Evolutionary conservation across 92 coral and sea anemone genomes (phyloP), one percentile per base, ranked within the genome.

Genomic region (Anthopleura xanthogrammica): DNA sequence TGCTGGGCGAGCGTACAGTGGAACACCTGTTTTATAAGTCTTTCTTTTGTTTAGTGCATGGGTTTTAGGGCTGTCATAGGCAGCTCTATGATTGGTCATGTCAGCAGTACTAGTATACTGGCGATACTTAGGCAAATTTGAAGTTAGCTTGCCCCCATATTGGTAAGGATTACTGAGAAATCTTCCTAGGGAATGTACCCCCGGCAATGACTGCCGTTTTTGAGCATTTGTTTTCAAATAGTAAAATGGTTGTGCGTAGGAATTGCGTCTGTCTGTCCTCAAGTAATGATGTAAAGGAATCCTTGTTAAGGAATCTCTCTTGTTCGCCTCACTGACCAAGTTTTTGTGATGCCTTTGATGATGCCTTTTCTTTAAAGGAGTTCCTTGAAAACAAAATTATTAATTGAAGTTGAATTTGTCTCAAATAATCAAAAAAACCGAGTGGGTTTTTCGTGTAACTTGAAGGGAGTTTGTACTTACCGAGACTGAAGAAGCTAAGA

Each of bases 311-410:
- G 58, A n/a, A 60, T 20, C 60, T 46, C 58, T 52, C 64, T 43
- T 75, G 29, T 7, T 75, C 23, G 74, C 42, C 16, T 68, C 74
- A 24, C 5, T 13, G 14, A 68, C 11, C 52, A 20, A 13, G 60
- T 77, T 19, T 48, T 55, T 77, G 60, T 55, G 80, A 7, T 77
- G 80, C 58, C 16, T 77, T n/a, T 52, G 52, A 41, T 55, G 80
- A 7, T 77, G 80, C 58, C 16, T 77, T n/a, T 52, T 77, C 54
- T 76, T 64, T 23, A 64, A 10, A 29, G 74, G 36, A 3, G 42
- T 23, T 1, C 42, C 74, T 68, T 9, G 5, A 68, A 24, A 68
- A 29, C 3, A 10, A 46, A 46, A 46, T 9, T 5, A 64, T 64
- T 12, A 3, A 64, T 10, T 9, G 72, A 64, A 19, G 4, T 7